phyloP scores from a whole-genome alignment of 53 echinoderm and acorn worm genomes.

The Zoroaster sp. region DNA sequence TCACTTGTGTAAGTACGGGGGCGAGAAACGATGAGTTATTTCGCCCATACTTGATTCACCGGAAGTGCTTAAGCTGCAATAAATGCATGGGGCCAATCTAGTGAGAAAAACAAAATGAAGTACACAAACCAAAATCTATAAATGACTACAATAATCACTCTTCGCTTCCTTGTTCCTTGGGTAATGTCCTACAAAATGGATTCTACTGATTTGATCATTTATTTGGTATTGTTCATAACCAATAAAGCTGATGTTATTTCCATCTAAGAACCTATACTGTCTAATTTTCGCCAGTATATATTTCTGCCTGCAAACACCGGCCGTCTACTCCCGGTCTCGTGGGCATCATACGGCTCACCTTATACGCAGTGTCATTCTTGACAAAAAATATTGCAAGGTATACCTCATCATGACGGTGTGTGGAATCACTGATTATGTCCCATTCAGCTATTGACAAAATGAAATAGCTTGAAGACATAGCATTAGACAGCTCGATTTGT shows the following conservation, averaged over 20 bases:
- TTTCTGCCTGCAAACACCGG: no score
- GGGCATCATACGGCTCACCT: background rate
- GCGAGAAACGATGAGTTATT: constrained; percentile 31
- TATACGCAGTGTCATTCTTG: background rate
- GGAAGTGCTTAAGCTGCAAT: constrained; percentile 38
- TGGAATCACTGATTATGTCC: background rate
- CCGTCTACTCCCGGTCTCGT: background rate
- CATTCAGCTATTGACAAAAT: constrained; percentile 12
- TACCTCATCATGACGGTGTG: background rate
- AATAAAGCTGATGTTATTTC: no score
- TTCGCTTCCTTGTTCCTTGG: no score
- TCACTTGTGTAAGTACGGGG: constrained; percentile 47
- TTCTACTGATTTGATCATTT: no score
- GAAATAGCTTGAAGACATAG: constrained; percentile 23
- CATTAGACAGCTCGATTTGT: constrained; percentile 30
- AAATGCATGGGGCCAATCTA: constrained; percentile 22
- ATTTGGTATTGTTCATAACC: no score
- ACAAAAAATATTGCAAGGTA: background rate
- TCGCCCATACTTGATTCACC: constrained; percentile 37
- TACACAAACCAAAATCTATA: background rate
- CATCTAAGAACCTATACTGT: no score
- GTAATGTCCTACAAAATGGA: no score
- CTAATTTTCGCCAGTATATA: no score
- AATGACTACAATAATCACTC: no score
- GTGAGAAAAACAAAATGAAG: background rate